Percentiles rank a stretch among this genome's conserved stretches.
These are phyloP conservation scores for Xyrichtys novacula DNA, from an alignment of 2,797 vertebrate genomes.

Conservation along the genomic window DNA sequence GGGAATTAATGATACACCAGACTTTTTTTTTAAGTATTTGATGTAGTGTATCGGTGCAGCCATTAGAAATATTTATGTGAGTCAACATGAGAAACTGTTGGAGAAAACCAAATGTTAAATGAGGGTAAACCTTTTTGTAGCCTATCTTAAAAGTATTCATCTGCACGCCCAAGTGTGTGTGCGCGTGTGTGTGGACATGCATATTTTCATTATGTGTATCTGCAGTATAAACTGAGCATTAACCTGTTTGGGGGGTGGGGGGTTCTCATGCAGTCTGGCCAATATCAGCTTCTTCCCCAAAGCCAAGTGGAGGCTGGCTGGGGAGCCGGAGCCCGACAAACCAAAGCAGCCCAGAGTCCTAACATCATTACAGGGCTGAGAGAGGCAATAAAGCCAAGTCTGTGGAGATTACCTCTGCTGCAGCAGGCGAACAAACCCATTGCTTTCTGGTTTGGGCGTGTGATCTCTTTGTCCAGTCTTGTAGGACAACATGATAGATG, in stretches of 20 bases:
- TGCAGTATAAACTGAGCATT: constrained; percentile 72
- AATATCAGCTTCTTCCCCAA: constrained; percentile 77
- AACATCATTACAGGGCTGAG: constrained; percentile 84
- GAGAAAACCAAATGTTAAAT: neutral
- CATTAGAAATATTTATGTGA: neutral
- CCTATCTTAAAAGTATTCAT: neutral
- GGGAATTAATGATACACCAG: constrained; percentile 11
- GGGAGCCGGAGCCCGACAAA: constrained; percentile 75
- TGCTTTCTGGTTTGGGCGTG: constrained; percentile 65
- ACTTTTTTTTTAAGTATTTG: neutral
- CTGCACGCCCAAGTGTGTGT: neutral
- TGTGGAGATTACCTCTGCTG: constrained; percentile 81
- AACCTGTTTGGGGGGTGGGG: constrained; percentile 79
- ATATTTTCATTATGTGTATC: constrained; percentile 40
- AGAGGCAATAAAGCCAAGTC: constrained; percentile 83
- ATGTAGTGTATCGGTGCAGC: neutral
- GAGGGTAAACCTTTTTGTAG: neutral
- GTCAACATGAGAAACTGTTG: neutral
- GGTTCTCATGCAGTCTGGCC: constrained; percentile 75
- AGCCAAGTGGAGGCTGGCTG: constrained; percentile 78
- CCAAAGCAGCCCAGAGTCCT: constrained; percentile 78
- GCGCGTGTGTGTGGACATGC: neutral
- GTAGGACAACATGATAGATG: constrained; percentile 77
- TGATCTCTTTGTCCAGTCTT: constrained; percentile 72
- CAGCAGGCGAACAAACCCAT: constrained; percentile 71